These are phyloP conservation scores for Thalassarche chlororhynchos DNA, from an alignment of 2,113 vertebrate genomes.

Conservation along the genomic window DNA sequence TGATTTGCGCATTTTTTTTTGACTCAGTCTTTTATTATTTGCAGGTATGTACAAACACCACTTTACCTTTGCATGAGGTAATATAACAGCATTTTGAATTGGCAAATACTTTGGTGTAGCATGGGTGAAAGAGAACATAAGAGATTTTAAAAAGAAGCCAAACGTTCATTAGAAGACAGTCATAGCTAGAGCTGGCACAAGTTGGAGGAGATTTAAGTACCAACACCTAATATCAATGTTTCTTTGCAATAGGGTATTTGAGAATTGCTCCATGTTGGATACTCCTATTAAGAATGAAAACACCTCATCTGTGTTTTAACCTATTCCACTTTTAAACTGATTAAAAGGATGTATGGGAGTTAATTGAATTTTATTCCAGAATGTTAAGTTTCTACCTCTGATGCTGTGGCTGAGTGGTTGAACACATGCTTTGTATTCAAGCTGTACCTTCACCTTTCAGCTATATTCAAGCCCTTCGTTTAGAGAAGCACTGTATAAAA, in stretches of 20 bases:
- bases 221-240: neutral
- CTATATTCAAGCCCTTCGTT: neutral
- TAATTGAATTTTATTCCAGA: neutral
- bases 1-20: neutral
- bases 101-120: neutral
- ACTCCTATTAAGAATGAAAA: neutral
- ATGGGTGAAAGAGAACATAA: neutral
- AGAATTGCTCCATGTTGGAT: neutral
- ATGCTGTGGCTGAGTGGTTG: neutral
- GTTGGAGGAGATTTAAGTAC: neutral
- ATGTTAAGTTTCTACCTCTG: neutral
- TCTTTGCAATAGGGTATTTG: neutral
- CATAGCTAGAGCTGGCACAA: neutral
- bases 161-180: neutral
- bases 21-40: neutral
- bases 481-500: neutral
- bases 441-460: neutral
- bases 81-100: neutral
- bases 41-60: neutral
- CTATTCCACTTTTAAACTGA: neutral
- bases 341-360: neutral
- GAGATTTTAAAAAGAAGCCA: neutral
- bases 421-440: neutral
- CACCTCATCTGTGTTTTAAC: neutral
- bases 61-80: neutral